Percentiles rank a stretch among this genome's conserved stretches.
Evolutionary conservation across 1,140 invertebrate genomes (phyloP).

Genomic region (Anthonomus grandis): DNA sequence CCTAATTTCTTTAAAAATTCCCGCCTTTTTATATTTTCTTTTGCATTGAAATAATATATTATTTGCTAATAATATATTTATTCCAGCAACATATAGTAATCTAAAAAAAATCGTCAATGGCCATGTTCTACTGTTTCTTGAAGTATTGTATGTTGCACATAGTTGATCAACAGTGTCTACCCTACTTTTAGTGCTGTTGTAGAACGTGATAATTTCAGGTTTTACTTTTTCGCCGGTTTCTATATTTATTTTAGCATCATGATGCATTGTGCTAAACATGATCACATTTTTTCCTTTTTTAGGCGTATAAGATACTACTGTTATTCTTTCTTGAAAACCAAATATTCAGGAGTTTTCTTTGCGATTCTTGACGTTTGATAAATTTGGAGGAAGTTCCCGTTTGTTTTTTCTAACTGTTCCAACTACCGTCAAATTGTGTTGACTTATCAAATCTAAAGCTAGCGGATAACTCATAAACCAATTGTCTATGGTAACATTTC

Average conservation of each 20-base stretch:
- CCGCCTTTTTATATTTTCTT: no score
- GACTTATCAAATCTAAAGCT: constrained; percentile 36
- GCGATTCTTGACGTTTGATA: background rate
- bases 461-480: constrained; percentile 13
- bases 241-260: constrained; percentile 25
- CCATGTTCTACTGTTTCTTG: constrained; percentile 23
- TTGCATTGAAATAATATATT: no score
- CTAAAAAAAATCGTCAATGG: constrained; percentile 24
- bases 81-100: constrained; percentile 18
- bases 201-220: constrained; percentile 25
- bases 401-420: constrained; percentile 42
- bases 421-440: constrained; percentile 32
- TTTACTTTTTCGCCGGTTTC: constrained; percentile 7
- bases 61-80: no score
- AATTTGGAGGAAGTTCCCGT: constrained; percentile 20
- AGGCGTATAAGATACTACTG: constrained; percentile 31
- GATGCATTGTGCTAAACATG: constrained; percentile 38
- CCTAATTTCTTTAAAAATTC: no score
- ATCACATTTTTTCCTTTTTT: constrained; percentile 36
- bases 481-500: constrained; percentile 25
- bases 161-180: constrained; percentile 27
- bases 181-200: constrained; percentile 27
- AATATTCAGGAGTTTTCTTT: constrained; percentile 3
- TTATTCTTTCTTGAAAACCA: constrained; percentile 20
- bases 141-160: constrained; percentile 13